Evolutionary conservation across 2,797 vertebrate species (phyloP), one percentile per base, ranked within the genome.

Genomic region (Acanthopagrus latus): DNA sequence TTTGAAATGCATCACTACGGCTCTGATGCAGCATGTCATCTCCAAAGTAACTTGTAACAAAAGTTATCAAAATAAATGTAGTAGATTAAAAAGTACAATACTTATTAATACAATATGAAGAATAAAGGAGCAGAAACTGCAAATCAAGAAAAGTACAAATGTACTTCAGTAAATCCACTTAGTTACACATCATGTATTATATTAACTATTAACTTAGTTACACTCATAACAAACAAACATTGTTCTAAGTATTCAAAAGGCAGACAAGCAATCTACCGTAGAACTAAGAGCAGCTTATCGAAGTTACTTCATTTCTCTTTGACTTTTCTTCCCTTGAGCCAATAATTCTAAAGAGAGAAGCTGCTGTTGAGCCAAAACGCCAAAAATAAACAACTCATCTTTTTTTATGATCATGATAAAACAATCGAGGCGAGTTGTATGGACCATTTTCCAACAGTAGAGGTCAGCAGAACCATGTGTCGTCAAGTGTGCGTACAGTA

Each of bases 391-490:
- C 25, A 44, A 10, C 33, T 23, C 21, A 4, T 25, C 7, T 47
- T 13, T 11, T 10, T 21, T 33, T 13, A 33, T 5, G 6, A 1
- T 6, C 57, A 6, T 46, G 9, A 50, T 55, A 57, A 29, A 44
- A 3, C 20, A 8, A 18, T 17, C 12, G 17, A 7, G 47, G 5
- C 56, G 33, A 44, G 27, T 0, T 90, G 88, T 80, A 77, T 59
- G 20, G 59, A 69, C 6, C 21, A 14, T 41, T 23, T 29, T 54
- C 1, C 0, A 78, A 44, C 92, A 90, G 74, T 72, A 92, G 93
- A 78, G 86, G 89, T 73, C 92, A 92, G 90, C 90, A 46, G 48
- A 59, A 68, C 68, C 67, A 76, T 62, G 62, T 57, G 29, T 20
- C 60, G 67, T 21, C 2, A 56, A 60, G 44, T 21, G 18, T 14